Base-by-base conservation (phyloP, 2,888 invertebrate species). In the Punctoribates punctum region DNA sequence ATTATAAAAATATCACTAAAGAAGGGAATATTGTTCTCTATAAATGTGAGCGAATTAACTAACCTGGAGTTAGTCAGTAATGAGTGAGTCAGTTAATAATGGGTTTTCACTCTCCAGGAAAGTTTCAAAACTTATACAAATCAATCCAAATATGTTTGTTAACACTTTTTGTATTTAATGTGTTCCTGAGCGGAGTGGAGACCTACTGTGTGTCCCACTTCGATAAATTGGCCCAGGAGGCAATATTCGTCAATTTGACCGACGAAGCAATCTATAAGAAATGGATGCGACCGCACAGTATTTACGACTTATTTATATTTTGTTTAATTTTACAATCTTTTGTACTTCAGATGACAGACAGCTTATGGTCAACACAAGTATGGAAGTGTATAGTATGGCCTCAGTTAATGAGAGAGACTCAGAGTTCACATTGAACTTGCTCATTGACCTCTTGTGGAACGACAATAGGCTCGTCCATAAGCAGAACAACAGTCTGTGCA, bases 361-460 rank as follows among this genome's bases (percentile, higher is more conserved):
- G n/a, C 20, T 48, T 0, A 20, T 70, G 13, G 72, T 75, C 13
- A 72, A 46, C n/a, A 42, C 70, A 4, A 62, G 46, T 25, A 73
- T 73, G 42, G 46, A 75, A 60, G 51, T 75, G n/a, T 48, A 75
- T 72, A 29, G 15, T 11, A 60, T 75, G 38, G 70, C 75, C 0
- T 72, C 38, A 38, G 27, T 72, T 9, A 72, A 75, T 25, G 75
- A 75, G 13, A 42, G 27, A n/a, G 72, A 72, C 15, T 75, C 75
- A 3, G 38, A 48, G 34, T 72, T 72, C 6, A 72, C 46, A 15
- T 27, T 75, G 20, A 70, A 75, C 23, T 9, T 72, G 9, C 15
- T 75, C 27, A 20, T 48, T 57, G 75, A 75, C 42, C 27, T 75
- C 25, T 17, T 51, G 15, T 75, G 75, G 75, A 29, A 15, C 25